Base-by-base conservation (phyloP, 92 coral and sea anemone species). In the Porites rus region DNA sequence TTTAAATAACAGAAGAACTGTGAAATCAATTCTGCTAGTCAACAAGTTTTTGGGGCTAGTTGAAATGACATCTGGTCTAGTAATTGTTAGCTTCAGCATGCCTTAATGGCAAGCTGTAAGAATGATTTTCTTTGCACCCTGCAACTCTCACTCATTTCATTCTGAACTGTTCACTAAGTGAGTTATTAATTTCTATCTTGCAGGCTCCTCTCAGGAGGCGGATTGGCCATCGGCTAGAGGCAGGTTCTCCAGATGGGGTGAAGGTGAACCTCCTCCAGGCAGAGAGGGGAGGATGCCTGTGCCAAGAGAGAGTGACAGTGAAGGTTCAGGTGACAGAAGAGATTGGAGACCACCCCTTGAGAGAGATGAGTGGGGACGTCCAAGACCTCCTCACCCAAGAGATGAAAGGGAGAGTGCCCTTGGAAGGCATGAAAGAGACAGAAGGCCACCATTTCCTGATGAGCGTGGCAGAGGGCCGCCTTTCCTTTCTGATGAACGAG, bases 391-490 rank as follows among this genome's bases (percentile, higher is more conserved):
- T 24, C 28, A 46, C 13, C 77, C 88, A 25, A 76, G 88, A 52
- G 76, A 20, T 20, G 77, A 84, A 2, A 75, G 68, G 51, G 75
- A 76, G n/a, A 65, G 65, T 77, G 76, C 22, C 5, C 88, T 75
- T 82, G 51, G 25, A 54, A 38, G 69, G 56, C 72, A 64, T 56
- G 76, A 54, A 6, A 76, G 77, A 53, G 83, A 85, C 24, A 19
- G 88, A 14, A 54, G 62, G 56, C 83, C 77, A 17, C 88, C 83
- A 7, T 85, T 76, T 14, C 83, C 67, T 9, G 88, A 68, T 65
- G 68, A 56, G 13, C 72, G 18, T n/a, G 88, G 60, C 10, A 77
- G 88, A 16, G 28, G 88, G 20, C 75, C 59, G 20, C 77, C 88
- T 62, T 59, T 74, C 31, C 87, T 79, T 7, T 69, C 60, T 6